Evolutionary conservation across 2,888 invertebrate genomes (phyloP).

Genomic region (Campoletis raptor): DNA sequence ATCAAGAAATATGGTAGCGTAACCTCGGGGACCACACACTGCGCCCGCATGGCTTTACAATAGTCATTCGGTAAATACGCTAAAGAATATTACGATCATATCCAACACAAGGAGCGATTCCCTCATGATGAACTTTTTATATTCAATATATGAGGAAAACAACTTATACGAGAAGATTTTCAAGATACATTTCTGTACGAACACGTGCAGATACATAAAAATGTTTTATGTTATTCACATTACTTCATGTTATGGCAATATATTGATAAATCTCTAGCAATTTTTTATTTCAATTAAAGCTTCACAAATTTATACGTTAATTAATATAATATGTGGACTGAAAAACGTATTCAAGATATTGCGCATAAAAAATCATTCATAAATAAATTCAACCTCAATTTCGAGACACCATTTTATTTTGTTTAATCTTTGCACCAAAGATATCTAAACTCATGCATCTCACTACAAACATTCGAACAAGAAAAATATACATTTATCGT

Average conservation of each 20-base stretch:
- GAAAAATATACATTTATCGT: slow-evolving; percentile 27
- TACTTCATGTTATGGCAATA: not conserved
- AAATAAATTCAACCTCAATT: slow-evolving; percentile 19
- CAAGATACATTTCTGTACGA: not conserved
- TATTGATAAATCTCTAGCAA: not conserved
- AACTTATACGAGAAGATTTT: not conserved
- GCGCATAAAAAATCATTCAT: not conserved
- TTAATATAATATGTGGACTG: not conserved
- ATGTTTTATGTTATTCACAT: not conserved
- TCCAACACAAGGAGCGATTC: not conserved
- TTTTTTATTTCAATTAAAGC: not conserved
- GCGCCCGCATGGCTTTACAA: slow-evolving; percentile 37
- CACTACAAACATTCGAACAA: not conserved
- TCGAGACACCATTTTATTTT: not conserved
- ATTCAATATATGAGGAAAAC: slow-evolving; percentile 2
- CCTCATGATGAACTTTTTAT: not conserved
- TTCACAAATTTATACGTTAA: not conserved
- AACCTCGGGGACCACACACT: slow-evolving; percentile 18
- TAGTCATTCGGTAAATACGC: slow-evolving; percentile 33
- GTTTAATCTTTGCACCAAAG: slow-evolving; percentile 16
- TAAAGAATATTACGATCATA: slow-evolving; percentile 24
- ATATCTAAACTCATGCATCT: slow-evolving; percentile 41
- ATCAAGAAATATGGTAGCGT: slow-evolving; percentile 47
- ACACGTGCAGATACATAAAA: not conserved
- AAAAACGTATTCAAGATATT: not conserved